Evolutionary conservation across 1,140 invertebrate genomes (phyloP), one percentile per base, ranked within the genome.

Genomic region (Dryas iulia): DNA sequence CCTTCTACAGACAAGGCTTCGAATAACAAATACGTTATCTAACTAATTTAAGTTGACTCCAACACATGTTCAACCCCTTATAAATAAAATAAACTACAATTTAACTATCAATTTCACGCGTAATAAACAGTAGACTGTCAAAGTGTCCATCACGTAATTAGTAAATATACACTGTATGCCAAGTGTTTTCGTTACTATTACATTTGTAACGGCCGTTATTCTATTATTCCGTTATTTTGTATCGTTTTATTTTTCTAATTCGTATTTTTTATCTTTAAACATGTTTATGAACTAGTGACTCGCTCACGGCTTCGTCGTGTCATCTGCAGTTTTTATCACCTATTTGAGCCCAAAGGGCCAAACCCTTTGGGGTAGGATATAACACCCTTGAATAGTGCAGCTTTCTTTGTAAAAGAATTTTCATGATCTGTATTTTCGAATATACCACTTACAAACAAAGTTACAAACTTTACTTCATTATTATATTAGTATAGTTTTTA

Each of bases 111-210:
- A 72, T 72, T 72, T 67, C 59, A 72, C 53, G 71, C 60, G 7
- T 61, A 75, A 60, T 70, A 73, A 64, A 57, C 67, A 73, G 69
- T 64, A 59, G 62, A 54, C 67, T 74, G 68, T 79, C 73, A 75
- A 73, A 61, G 26, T 30, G 58, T 63, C 71, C 60, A 77, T 81
- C 77, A 79, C 75, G 59, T 60, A 74, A 77, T 79, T 76, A 77
- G 58, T 39, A 14, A 24, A 31, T 64, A 66, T 59, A 69, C 64
- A n/a, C n/a, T n/a, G n/a, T n/a, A n/a, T n/a, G n/a, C n/a, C n/a
- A 72, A 52, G 39, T 71, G 73, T 74, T 83, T 83, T 82, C 78
- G 78, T 81, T 80, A 81, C 83, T 84, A 84, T 82, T 73, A 73
- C 72, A 67, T 72, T 79, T 66, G 80, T 78, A 83, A 66, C 61